Percentiles rank a stretch among this genome's conserved stretches.
Evolutionary conservation across 1,140 invertebrate genomes (phyloP).

Genomic region (Hylaeus anthracinus): DNA sequence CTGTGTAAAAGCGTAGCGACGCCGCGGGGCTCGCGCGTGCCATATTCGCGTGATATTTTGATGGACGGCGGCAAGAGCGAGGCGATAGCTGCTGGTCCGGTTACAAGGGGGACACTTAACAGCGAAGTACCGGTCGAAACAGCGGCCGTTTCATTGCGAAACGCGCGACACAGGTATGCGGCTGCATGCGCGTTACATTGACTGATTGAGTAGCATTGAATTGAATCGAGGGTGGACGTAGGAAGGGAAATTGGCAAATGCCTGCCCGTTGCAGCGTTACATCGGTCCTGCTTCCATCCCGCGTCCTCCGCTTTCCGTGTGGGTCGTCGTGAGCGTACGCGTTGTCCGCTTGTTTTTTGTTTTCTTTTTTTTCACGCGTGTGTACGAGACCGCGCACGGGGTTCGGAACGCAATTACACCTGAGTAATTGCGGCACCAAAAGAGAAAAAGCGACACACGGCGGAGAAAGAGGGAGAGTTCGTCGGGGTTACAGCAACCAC

Average conservation of each 20-base stretch:
- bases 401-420: constrained; percentile 72
- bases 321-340: constrained; percentile 13
- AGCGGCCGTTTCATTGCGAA: constrained; percentile 68
- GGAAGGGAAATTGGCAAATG: constrained; percentile 74
- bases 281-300: constrained; percentile 51
- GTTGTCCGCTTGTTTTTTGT: neutral
- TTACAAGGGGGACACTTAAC: constrained; percentile 65
- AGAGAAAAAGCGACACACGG: constrained; percentile 19
- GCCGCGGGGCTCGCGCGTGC: constrained; percentile 27
- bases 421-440: constrained; percentile 71
- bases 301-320: neutral
- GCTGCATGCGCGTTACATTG: constrained; percentile 78
- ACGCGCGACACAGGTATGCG: constrained; percentile 70
- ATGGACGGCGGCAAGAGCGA: constrained; percentile 42
- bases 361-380: constrained; percentile 51
- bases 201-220: constrained; percentile 81
- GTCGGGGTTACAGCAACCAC: constrained; percentile 56
- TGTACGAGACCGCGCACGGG: constrained; percentile 35
- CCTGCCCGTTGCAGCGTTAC: constrained; percentile 66
- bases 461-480: constrained; percentile 26
- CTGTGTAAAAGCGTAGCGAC: constrained; percentile 51
- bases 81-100: constrained; percentile 46
- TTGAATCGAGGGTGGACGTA: constrained; percentile 76
- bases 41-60: constrained; percentile 57
- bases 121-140: constrained; percentile 57